Conservation (phyloP, 2,113 vertebrate species). For the Ameiurus melas region DNA sequence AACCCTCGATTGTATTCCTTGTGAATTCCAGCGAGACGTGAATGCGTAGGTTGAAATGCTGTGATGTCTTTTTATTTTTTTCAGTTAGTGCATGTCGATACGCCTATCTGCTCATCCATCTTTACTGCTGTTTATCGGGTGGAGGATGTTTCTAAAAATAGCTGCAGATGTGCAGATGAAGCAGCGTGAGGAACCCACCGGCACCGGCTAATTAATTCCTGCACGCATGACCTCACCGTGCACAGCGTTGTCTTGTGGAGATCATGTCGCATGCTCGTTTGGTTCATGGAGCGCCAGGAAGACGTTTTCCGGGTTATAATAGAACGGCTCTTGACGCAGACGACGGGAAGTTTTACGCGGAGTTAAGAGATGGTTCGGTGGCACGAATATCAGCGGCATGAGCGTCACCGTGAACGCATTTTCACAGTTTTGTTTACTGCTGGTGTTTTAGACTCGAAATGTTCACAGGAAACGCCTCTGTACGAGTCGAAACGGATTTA, state of each 20-base stretch:
- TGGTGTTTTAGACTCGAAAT: not conserved
- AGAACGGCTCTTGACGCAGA: not conserved
- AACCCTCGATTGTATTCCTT: not conserved
- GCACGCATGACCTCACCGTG: conserved; percentile 50
- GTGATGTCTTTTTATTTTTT: not conserved
- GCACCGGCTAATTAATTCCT: conserved; percentile 64
- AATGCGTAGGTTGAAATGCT: not conserved
- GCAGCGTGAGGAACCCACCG: conserved; percentile 65
- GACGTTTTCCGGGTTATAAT: not conserved
- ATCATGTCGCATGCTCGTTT: not conserved
- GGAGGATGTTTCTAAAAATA: conserved; percentile 72
- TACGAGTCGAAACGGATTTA: not conserved
- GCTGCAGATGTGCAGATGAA: conserved; percentile 55
- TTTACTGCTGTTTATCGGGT: not conserved
- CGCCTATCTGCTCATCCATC: not conserved
- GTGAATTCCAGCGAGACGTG: not conserved
- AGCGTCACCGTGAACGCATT: not conserved
- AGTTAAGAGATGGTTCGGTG: not conserved
- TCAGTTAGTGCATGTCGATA: not conserved
- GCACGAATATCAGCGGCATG: not conserved
- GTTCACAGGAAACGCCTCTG: not conserved
- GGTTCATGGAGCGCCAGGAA: not conserved
- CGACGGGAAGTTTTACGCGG: not conserved
- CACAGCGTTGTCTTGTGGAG: not conserved
- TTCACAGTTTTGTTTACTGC: not conserved